Percentiles rank a stretch among this genome's conserved stretches.
These are phyloP conservation scores for Andrena dorsata DNA, from an alignment of 2,888 invertebrate genomes.

Conservation along the genomic window DNA sequence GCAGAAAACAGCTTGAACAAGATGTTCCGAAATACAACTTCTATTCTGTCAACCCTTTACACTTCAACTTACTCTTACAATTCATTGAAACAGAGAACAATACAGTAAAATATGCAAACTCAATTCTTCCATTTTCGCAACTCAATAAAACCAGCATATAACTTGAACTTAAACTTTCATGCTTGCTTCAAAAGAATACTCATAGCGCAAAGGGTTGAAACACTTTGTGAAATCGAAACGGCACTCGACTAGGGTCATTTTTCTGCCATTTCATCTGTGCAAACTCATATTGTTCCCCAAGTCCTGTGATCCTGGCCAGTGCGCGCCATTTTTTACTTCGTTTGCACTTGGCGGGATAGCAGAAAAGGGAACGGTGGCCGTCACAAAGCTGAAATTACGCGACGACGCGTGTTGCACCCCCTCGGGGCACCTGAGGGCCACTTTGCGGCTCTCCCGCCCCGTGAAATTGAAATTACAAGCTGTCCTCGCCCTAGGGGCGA, in stretches of 20 bases:
- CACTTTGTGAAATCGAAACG: neutral
- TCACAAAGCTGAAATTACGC: conserved; percentile 67
- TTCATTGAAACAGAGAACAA: no score
- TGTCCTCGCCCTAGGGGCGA: conserved; percentile 11
- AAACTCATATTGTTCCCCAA: conserved; percentile 3
- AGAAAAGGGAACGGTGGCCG: conserved; percentile 58
- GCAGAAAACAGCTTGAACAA: no score
- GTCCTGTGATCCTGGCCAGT: conserved; percentile 52
- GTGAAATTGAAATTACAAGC: conserved; percentile 79
- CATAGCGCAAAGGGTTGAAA: neutral
- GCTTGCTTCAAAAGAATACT: neutral
- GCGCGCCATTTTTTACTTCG: conserved; percentile 57
- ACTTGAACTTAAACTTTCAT: neutral
- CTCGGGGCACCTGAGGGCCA: conserved; percentile 68
- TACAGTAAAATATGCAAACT: no score
- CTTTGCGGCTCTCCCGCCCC: conserved; percentile 65
- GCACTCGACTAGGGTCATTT: neutral
- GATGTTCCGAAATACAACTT: no score
- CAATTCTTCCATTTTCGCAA: no score
- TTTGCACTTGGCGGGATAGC: conserved; percentile 63
- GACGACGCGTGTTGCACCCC: conserved; percentile 73
- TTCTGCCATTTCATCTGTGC: conserved; percentile 11
- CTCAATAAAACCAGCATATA: no score
- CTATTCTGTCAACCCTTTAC: no score
- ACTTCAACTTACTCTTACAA: no score